phyloP scores from a whole-genome alignment of 1,140 invertebrate genomes.

The Temnothorax longispinosus region DNA sequence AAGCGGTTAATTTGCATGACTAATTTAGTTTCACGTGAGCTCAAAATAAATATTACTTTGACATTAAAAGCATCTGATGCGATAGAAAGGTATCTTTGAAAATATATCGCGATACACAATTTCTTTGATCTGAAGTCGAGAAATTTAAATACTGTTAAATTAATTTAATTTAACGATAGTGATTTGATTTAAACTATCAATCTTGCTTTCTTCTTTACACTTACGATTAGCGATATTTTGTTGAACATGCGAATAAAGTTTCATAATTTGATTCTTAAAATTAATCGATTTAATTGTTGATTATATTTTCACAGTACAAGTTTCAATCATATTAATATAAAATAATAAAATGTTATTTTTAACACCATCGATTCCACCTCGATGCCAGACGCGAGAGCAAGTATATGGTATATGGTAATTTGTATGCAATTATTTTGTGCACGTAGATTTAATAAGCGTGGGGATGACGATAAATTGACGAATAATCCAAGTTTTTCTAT shows the following conservation, averaged over 20 bases:
- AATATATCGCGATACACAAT: not conserved
- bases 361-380: not conserved
- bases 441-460: not conserved
- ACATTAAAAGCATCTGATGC: not conserved
- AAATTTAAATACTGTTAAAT: slow-evolving; percentile 12
- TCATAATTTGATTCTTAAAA: not conserved
- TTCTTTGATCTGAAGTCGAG: not conserved
- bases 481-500: not conserved
- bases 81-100: not conserved
- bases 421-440: not conserved
- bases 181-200: not conserved
- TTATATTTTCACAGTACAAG: not conserved
- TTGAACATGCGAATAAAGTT: not conserved
- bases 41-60: not conserved
- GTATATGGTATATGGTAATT: not conserved
- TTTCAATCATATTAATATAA: not conserved
- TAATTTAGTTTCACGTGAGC: not conserved
- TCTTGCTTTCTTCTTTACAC: not conserved
- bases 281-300: not conserved
- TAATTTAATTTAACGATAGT: not conserved
- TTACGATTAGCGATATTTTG: not conserved
- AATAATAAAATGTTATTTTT: not conserved
- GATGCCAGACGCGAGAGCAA: not conserved
- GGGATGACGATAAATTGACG: not conserved
- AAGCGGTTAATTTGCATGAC: not conserved